phyloP scores from a whole-genome alignment of 2,113 vertebrate genomes.

The Condylura cristata region DNA sequence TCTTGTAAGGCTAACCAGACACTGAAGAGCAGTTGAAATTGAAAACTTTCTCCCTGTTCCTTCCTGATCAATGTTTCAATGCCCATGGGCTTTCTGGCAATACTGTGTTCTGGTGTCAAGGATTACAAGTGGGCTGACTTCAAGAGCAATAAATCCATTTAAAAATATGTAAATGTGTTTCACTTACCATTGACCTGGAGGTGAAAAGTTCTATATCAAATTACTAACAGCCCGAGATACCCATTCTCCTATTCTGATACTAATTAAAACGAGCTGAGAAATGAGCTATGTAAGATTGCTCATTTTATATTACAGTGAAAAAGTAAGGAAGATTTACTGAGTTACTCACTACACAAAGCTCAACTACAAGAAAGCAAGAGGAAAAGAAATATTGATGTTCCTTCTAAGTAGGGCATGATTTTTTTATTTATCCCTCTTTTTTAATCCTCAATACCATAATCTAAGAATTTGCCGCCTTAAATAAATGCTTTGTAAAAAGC shows the following conservation, averaged over 20 bases:
- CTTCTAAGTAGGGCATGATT: background rate
- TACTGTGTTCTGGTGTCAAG: conserved; percentile 65
- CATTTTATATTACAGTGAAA: conserved; percentile 54
- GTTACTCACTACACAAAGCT: background rate
- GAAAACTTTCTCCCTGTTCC: conserved; percentile 49
- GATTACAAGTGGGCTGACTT: conserved; percentile 71
- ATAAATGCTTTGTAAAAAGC: background rate
- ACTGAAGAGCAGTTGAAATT: conserved; percentile 55
- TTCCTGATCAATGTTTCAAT: conserved; percentile 69
- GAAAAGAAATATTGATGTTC: background rate
- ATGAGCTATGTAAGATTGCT: conserved; percentile 54
- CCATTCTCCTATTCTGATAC: conserved; percentile 70
- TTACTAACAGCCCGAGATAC: conserved; percentile 72
- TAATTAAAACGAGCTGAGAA: conserved; percentile 73
- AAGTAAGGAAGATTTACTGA: background rate
- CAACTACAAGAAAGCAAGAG: background rate
- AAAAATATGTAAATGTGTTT: conserved; percentile 82
- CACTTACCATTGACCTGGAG: conserved; percentile 78
- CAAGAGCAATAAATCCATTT: conserved; percentile 79
- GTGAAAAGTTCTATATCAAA: conserved; percentile 79
- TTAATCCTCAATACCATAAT: background rate
- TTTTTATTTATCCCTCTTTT: background rate
- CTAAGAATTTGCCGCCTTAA: background rate
- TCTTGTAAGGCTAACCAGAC: conserved; percentile 56
- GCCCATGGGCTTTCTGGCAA: conserved; percentile 73